Evolutionary conservation across 2,113 vertebrate genomes (phyloP), one percentile per base, ranked within the genome.

Genomic region (Natator depressus): DNA sequence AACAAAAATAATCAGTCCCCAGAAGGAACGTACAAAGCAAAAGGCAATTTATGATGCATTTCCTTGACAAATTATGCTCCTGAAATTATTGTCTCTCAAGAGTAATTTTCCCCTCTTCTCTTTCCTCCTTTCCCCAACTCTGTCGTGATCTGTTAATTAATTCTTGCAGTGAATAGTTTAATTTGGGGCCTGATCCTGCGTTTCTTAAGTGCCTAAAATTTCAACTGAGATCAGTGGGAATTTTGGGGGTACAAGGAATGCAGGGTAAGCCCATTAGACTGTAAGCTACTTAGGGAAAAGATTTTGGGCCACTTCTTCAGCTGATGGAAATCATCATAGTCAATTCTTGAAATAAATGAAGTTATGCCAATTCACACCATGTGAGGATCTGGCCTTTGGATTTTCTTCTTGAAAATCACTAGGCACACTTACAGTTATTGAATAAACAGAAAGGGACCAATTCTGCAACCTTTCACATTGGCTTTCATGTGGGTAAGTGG

Each of bases 201-300:
- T 96, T 94, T 86, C 35, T 84, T 94, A 80, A 94, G 88, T 94
- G 90, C 38, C 84, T 90, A 80, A 91, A 46, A 78, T 47, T 47
- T 47, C 75, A 12, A 13, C 25, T 27, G 65, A 78, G 24, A 62
- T 84, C 49, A 91, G 82, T 88, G 27, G 38, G 62, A 84, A 91
- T 92, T 95, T 84, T 22, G 84, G 46, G 57, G 94, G 89, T 80
- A 51, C 72, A 94, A 72, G 59, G 80, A 85, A 78, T 50, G 49
- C 35, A 72, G 46, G 89, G 62, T 47, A 69, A 72, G 10, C 1
- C 27, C 93, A 87, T 94, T 90, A 2, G 49, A 78, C 25, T 84
- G 2, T 53, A 88, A 47, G 2, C 24, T 78, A 0, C 1, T 91
- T 88, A 12, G 81, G 12, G 82, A 57, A 95, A 84, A 82, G 5